Evolutionary conservation across 37 sponge, comb jelly and placozoan genomes (phyloP).

Genomic region (Oopsacas minuta): DNA sequence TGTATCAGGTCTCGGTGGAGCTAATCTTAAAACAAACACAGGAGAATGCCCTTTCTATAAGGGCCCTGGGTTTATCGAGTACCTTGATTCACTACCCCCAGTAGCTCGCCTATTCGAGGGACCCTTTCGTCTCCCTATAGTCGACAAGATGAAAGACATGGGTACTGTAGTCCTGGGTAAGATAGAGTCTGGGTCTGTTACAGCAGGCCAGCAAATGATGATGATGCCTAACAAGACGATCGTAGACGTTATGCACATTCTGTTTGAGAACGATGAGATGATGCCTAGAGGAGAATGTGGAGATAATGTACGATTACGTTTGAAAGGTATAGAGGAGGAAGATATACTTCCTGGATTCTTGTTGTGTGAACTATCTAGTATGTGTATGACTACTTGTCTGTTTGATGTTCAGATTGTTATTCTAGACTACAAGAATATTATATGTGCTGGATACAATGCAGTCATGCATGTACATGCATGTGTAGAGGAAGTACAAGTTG

Average conservation of each 20-base stretch:
- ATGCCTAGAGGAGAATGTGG: conserved; percentile 61
- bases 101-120: conserved; percentile 54
- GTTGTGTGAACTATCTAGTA: conserved; percentile 45
- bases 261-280: conserved; percentile 60
- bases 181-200: conserved; percentile 67
- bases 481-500: conserved; percentile 84
- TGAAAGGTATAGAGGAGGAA: conserved; percentile 94
- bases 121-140: conserved; percentile 71
- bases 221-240: conserved; percentile 84
- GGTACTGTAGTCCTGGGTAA: conserved; percentile 91
- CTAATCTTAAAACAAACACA: conserved; percentile 45
- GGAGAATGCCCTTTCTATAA: conserved; percentile 18
- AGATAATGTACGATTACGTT: conserved; percentile 81
- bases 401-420: conserved; percentile 49
- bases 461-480: conserved; percentile 80
- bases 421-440: conserved; percentile 81
- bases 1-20: conserved; percentile 81
- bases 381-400: conserved; percentile 24
- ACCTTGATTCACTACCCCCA: conserved; percentile 68
- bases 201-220: conserved; percentile 51
- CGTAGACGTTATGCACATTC: neutral
- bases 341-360: conserved; percentile 69
- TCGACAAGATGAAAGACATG: conserved; percentile 96
- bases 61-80: conserved; percentile 79
- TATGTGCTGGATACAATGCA: conserved; percentile 86